Percentiles rank a stretch among this genome's conserved stretches.
phyloP scores from a whole-genome alignment of 2,113 vertebrate genomes.

The Taurulus bubalis region DNA sequence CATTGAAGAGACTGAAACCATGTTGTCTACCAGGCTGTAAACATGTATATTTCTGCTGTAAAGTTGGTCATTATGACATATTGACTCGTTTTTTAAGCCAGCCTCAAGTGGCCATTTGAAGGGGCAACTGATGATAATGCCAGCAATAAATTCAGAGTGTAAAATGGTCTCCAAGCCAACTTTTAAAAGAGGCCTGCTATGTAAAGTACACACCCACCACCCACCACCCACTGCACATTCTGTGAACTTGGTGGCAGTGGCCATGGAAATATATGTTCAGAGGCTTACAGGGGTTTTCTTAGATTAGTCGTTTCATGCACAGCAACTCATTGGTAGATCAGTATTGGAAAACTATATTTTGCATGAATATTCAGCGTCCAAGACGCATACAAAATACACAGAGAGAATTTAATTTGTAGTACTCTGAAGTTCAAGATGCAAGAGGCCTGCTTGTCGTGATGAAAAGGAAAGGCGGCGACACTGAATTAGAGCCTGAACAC shows the following conservation, averaged over 20 bases:
- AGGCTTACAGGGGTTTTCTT: not conserved
- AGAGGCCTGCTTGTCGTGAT: not conserved
- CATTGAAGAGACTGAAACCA: not conserved
- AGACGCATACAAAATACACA: not conserved
- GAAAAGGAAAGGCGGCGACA: not conserved
- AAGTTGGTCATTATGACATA: not conserved
- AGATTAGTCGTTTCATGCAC: not conserved
- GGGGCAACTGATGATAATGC: not conserved
- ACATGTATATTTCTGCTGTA: not conserved
- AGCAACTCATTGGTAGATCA: constrained; percentile 3
- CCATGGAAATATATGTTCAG: constrained; percentile 26
- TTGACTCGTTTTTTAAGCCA: not conserved
- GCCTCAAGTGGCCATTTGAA: not conserved
- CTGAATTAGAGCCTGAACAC: constrained; percentile 5
- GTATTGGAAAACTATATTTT: not conserved
- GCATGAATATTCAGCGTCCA: constrained; percentile 3
- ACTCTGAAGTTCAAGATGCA: not conserved
- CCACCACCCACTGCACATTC: not conserved
- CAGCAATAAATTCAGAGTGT: not conserved
- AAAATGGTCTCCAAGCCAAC: not conserved
- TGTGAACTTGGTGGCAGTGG: constrained; percentile 6
- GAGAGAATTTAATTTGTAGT: not conserved
- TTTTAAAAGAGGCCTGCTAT: constrained; percentile 1
- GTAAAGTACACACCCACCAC: not conserved
- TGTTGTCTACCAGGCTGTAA: not conserved